Evolutionary conservation across 2,113 vertebrate species (phyloP), one percentile per base, ranked within the genome.

Genomic region (Lipophrys pholis): DNA sequence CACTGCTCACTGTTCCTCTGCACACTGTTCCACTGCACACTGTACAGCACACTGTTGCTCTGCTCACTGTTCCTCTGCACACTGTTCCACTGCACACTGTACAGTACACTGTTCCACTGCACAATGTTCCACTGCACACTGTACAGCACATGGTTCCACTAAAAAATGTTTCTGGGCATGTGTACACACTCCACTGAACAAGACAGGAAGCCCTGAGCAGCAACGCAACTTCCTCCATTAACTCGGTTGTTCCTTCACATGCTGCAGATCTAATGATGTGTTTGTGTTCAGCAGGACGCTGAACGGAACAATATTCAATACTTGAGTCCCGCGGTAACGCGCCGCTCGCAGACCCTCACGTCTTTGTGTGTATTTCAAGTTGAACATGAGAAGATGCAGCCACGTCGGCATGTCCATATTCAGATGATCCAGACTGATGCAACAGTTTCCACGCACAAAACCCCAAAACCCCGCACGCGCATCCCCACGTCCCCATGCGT

Each of bases 401-500:
- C 89, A 90, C 89, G 90, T 90, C 81, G 57, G 81, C 90, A 83
- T 77, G 57, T 21, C 56, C 67, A 84, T 58, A 58, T 75, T 63
- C 80, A 78, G 52, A 75, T 38, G 45, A 57, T 53, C 55, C 7
- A 2, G 80, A 69, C 69, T 90, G 88, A 89, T 84, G 88, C 88
- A 89, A 90, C 76, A 82, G 66, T 83, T 86, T 86, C 75, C 78
- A 36, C 21, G 21, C 69, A 56, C 46, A 65, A 43, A 85, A 11
- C 35, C 7, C 38, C 15, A 5, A 10, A 15, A 41, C 5, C 3
- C 15, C 6, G 3, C 30, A 10, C n/a, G 9, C 21, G 51, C 42
- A 36, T 16, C 51, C 16, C 11, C 38, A 14, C 72, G 11, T 72
- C 49, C 4, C 21, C n/a, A 60, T 51, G 71, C 75, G 71, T 70